Conservation (phyloP, 2,888 invertebrate species). For the Chymomyza procnemis region DNA sequence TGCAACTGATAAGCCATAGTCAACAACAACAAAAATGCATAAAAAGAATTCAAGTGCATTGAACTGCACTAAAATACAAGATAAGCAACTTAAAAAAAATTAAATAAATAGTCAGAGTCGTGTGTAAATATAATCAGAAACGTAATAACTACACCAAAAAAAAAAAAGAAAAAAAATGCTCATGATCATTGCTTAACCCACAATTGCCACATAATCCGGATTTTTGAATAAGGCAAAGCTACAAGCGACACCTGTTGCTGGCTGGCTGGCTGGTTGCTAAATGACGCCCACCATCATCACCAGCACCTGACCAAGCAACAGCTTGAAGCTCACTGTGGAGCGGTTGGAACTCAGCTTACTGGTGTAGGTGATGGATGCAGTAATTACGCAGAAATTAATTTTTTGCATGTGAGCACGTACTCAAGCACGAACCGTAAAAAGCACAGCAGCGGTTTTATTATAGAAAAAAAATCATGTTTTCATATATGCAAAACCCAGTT, state of each 20-base stretch:
- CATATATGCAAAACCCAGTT: background rate
- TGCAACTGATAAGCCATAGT: background rate
- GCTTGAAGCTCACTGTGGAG: conserved; percentile 36
- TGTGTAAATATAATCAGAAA: conserved; percentile 9
- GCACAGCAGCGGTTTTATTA: background rate
- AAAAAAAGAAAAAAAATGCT: too few relatives aligned
- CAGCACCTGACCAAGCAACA: conserved; percentile 35
- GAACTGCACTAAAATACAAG: conserved; percentile 34
- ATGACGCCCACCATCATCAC: conserved; percentile 56
- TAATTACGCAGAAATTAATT: conserved; percentile 54
- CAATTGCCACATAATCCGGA: conserved; percentile 28
- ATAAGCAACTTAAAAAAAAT: background rate
- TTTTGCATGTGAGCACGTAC: conserved; percentile 50
- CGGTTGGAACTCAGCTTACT: conserved; percentile 36
- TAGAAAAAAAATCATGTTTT: background rate
- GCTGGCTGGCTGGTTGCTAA: conserved; percentile 24
- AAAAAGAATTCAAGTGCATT: conserved; percentile 46
- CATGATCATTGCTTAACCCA: conserved; percentile 18
- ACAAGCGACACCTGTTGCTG: conserved; percentile 27
- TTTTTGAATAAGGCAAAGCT: conserved; percentile 35
- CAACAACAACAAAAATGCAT: conserved; percentile 18
- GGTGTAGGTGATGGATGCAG: conserved; percentile 16
- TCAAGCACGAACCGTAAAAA: background rate
- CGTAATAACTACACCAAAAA: background rate
- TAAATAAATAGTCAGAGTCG: conserved; percentile 8